These are phyloP conservation scores for Hesperia comma DNA, from an alignment of 2,888 invertebrate genomes.

Conservation along the genomic window DNA sequence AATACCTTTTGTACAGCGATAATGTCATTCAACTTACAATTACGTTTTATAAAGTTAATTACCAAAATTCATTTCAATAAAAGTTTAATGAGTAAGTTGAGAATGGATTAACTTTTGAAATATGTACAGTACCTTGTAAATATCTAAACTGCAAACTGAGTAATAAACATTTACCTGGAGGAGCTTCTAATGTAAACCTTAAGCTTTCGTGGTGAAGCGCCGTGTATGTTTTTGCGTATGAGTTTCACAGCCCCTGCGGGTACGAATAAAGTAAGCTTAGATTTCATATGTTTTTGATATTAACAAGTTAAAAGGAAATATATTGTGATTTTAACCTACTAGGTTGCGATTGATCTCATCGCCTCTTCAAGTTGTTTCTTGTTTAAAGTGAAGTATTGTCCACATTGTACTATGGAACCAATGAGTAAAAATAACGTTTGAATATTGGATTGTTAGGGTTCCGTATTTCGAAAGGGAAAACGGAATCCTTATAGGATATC, in stretches of 20 bases:
- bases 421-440: too few relatives aligned
- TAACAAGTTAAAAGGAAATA: constrained; percentile 14
- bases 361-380: constrained; percentile 1
- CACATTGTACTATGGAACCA: not conserved
- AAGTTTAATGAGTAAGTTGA: constrained; percentile 9
- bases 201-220: constrained; percentile 3
- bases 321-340: constrained; percentile 13
- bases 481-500: too few relatives aligned
- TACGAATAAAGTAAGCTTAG: constrained; percentile 27
- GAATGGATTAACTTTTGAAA: constrained; percentile 22
- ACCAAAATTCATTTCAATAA: constrained; percentile 1
- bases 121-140: constrained; percentile 22
- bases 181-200: constrained; percentile 13
- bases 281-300: constrained; percentile 23
- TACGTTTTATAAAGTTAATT: not conserved
- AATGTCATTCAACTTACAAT: not conserved
- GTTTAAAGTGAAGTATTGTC: not conserved
- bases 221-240: constrained; percentile 32
- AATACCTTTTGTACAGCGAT: not conserved
- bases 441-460: too few relatives aligned
- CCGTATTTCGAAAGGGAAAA: too few relatives aligned
- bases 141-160: constrained; percentile 13
- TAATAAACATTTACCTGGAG: constrained; percentile 24
- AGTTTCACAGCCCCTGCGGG: constrained; percentile 21
- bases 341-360: constrained; percentile 5